Evolutionary conservation across 2,113 vertebrate species (phyloP), one percentile per base, ranked within the genome.

Genomic region (Carettochelys insculpta): DNA sequence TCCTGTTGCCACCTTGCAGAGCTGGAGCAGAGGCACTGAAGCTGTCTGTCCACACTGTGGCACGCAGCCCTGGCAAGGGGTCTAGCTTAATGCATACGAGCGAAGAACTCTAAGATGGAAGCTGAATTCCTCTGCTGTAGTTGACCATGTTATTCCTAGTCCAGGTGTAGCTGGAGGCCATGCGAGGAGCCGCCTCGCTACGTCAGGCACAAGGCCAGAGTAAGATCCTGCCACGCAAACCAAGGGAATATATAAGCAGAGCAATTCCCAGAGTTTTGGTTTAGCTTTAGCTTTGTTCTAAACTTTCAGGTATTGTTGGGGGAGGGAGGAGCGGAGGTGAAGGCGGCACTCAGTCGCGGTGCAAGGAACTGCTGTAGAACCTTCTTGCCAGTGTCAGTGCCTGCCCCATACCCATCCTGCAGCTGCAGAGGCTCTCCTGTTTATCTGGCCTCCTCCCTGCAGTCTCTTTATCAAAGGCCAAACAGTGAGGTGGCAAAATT

Each of bases 161-260:
- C n/a, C 3, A 16, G 61, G n/a, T 5, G 3, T 38, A 68, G 19
- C 17, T 38, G 4, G n/a, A 17, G 31, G 31, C 58, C 31, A n/a
- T 34, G 48, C 16, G 4, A 34, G 34, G n/a, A 65, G 34, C 8
- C 34, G 17, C 34, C 31, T 16, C 61, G 38, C 8, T 65, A 34
- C 20, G 34, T 34, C 38, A 16, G 61, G 61, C 61, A n/a, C 14
- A 16, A 65, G 34, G 13, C 58, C 8, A 17, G 8, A 0, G 0
- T 17, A 24, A 82, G 56, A 25, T 14, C 29, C 22, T 19, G 11
- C 13, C 78, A 8, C 47, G 5, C 53, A 4, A 1, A 1, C 31
- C 50, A 4, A 13, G 8, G 5, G 1, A 34, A 50, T 50, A 9
- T 50, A 50, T 13, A 50, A 50, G 48, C 48, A 50, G 48, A 50